Evolutionary conservation across 2,113 vertebrate species (phyloP).

Genomic region (Gallinago media): DNA sequence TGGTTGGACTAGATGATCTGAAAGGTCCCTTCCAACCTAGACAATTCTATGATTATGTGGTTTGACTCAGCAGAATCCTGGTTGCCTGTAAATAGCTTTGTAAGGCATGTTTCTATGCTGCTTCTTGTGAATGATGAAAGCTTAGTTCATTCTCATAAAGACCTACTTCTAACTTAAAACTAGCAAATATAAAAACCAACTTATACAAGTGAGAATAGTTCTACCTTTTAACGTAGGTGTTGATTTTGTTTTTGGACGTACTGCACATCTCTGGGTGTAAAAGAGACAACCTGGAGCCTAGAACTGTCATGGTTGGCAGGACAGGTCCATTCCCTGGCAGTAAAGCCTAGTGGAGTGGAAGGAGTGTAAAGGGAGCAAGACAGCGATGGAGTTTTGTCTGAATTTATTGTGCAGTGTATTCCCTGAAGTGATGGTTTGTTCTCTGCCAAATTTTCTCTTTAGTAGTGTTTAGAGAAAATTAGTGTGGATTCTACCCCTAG

Average conservation of each 20-base stretch:
- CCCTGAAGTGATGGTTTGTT: not conserved
- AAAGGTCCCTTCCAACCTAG: not conserved
- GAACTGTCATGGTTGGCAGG: not conserved
- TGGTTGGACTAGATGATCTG: no score
- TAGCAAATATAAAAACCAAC: not conserved
- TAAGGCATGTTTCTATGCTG: not conserved
- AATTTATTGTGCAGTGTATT: not conserved
- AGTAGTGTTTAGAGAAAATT: not conserved
- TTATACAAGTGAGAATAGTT: not conserved
- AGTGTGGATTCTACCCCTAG: rapidly evolving
- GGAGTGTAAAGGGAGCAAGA: not conserved
- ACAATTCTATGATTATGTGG: not conserved
- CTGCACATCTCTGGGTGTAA: not conserved
- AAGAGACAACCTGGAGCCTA: not conserved
- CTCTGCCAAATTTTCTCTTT: not conserved
- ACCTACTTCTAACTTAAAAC: not conserved
- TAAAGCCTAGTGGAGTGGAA: not conserved
- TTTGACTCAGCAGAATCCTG: not conserved
- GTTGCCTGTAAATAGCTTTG: not conserved
- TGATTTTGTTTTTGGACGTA: not conserved
- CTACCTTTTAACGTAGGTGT: not conserved
- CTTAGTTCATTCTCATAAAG: not conserved
- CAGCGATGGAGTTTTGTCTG: not conserved
- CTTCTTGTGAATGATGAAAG: not conserved
- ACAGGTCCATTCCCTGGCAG: not conserved